Percentiles rank a stretch among this genome's conserved stretches.
These are phyloP conservation scores for Peromyscus californicus DNA, from an alignment of 2,113 vertebrate genomes.

Conservation along the genomic window DNA sequence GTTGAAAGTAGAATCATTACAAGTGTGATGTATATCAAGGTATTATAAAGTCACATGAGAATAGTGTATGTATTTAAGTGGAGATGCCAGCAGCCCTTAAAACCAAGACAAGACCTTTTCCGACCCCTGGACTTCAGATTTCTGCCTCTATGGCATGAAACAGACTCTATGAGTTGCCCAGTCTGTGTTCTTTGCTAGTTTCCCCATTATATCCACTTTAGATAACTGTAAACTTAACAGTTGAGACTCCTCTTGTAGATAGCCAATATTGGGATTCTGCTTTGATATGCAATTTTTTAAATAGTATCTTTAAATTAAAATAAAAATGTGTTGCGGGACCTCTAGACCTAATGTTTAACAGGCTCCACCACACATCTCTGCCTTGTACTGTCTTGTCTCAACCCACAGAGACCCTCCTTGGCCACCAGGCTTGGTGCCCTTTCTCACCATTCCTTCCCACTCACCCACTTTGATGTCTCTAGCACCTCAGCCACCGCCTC, in stretches of 20 bases:
- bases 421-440: not conserved
- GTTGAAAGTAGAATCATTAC: not conserved
- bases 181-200: not conserved
- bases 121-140: too few relatives aligned
- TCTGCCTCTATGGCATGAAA: not conserved
- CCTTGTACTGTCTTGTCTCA: not conserved
- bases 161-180: not conserved
- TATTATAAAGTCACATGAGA: not conserved
- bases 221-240: not conserved
- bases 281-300: not conserved
- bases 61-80: not conserved
- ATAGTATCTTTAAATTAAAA: not conserved
- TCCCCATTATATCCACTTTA: not conserved
- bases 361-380: not conserved
- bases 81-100: not conserved
- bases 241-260: not conserved
- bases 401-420: not conserved
- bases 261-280: not conserved
- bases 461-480: not conserved
- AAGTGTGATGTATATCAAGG: too few relatives aligned
- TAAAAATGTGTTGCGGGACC: not conserved
- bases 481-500: not conserved
- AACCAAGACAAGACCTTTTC: not conserved
- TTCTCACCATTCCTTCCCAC: not conserved
- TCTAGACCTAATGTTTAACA: too few relatives aligned